phyloP scores from a whole-genome alignment of 2,113 vertebrate species.

The Ptyas mucosa region DNA sequence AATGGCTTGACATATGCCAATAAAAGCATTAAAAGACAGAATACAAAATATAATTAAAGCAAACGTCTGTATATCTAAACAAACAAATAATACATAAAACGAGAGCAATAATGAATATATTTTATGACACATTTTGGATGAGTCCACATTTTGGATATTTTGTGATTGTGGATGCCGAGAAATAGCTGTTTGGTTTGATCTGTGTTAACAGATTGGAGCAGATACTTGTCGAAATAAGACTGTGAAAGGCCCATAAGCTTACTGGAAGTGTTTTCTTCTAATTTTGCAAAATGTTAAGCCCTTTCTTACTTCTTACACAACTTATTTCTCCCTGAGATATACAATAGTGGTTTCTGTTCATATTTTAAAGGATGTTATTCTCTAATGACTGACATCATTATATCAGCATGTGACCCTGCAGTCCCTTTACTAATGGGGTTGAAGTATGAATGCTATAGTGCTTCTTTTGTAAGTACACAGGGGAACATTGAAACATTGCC shows the following conservation, averaged over 20 bases:
- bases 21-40: neutral
- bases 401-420: conserved; percentile 48
- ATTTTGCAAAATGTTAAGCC: neutral
- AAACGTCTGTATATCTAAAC: neutral
- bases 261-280: neutral
- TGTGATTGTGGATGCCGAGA: neutral
- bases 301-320: conserved; percentile 3
- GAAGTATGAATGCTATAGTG: conserved; percentile 35
- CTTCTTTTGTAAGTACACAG: conserved; percentile 39
- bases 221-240: conserved; percentile 10
- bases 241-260: neutral
- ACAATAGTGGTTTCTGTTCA: neutral
- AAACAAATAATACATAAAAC: neutral
- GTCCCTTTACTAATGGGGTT: conserved; percentile 48
- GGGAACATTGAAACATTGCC: conserved; percentile 37
- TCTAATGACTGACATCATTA: conserved; percentile 47
- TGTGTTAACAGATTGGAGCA: neutral
- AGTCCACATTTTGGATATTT: neutral
- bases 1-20: neutral
- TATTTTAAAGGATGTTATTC: conserved; percentile 19
- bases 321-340: neutral
- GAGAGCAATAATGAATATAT: neutral
- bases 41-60: neutral
- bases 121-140: neutral
- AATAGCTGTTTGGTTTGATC: neutral